Percentiles rank a stretch among this genome's conserved stretches.
phyloP scores from a whole-genome alignment of 2,113 vertebrate species.

The Trogon surrucura region DNA sequence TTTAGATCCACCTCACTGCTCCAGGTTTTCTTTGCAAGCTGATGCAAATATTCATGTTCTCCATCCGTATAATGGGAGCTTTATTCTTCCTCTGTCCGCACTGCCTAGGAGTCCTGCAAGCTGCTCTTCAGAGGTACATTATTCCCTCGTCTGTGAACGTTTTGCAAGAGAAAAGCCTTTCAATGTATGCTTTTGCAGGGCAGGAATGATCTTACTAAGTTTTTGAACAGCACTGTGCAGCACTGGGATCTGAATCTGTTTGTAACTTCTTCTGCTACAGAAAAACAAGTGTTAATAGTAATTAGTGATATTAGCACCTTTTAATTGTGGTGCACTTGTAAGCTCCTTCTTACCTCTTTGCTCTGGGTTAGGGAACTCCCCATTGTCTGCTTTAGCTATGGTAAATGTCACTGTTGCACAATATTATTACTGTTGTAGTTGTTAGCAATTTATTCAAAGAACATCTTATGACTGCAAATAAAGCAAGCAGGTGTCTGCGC shows the following conservation, averaged over 20 bases:
- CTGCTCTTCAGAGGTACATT: not conserved
- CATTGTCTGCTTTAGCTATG: conserved; percentile 19
- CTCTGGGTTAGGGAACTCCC: conserved; percentile 25
- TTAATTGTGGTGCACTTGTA: conserved; percentile 38
- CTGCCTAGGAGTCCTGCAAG: not conserved
- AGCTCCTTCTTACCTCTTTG: not conserved
- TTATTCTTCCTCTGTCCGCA: conserved; percentile 26
- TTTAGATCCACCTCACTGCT: not conserved
- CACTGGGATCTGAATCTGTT: conserved; percentile 29
- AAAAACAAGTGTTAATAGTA: conserved; percentile 42
- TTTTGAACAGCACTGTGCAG: not conserved
- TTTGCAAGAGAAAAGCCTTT: conserved; percentile 2
- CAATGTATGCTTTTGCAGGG: not conserved
- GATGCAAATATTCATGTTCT: conserved; percentile 6
- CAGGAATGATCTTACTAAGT: not conserved
- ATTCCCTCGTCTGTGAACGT: conserved; percentile 3
- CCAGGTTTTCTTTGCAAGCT: not conserved
- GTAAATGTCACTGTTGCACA: conserved; percentile 17
- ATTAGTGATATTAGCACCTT: conserved; percentile 45
- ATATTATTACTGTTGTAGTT: not conserved
- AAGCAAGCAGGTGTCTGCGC: conserved; percentile 27
- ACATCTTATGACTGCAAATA: conserved; percentile 44
- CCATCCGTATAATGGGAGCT: not conserved
- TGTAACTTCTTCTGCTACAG: conserved; percentile 9
- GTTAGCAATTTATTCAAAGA: conserved; percentile 51